A percentile compares a stretch with the other conserved stretches of the same genome.
Evolutionary conservation across 2,797 vertebrate species (phyloP).

Genomic region (Acanthornis magna): DNA sequence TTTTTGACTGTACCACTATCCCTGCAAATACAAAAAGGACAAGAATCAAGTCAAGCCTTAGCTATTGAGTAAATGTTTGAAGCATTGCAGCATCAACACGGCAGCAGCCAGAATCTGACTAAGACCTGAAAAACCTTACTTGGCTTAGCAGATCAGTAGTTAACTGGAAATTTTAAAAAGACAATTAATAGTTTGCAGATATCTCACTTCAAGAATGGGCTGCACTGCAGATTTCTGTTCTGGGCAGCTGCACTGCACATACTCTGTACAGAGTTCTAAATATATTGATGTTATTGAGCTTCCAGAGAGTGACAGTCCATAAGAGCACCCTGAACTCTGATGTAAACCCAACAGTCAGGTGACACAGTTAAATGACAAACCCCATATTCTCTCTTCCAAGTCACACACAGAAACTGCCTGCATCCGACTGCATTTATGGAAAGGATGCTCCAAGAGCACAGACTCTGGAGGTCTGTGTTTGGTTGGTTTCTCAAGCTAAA

Average conservation of each 20-base stretch:
- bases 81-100: neutral
- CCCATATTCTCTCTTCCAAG: neutral
- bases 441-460: neutral
- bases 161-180: neutral
- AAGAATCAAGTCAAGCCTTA: neutral
- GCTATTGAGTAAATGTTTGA: neutral
- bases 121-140: neutral
- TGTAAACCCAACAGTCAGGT: neutral
- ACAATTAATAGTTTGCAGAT: neutral
- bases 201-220: neutral
- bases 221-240: neutral
- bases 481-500: neutral
- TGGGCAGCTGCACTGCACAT: neutral
- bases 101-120: neutral
- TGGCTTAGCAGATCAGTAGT: neutral
- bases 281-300: neutral
- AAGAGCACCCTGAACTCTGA: neutral
- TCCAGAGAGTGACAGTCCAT: neutral
- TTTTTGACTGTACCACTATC: neutral
- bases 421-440: neutral
- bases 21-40: neutral
- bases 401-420: neutral
- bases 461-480: neutral
- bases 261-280: neutral
- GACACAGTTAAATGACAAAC: neutral